Evolutionary conservation across 2,797 vertebrate genomes (phyloP).

Genomic region (Sebastes hubbsi): DNA sequence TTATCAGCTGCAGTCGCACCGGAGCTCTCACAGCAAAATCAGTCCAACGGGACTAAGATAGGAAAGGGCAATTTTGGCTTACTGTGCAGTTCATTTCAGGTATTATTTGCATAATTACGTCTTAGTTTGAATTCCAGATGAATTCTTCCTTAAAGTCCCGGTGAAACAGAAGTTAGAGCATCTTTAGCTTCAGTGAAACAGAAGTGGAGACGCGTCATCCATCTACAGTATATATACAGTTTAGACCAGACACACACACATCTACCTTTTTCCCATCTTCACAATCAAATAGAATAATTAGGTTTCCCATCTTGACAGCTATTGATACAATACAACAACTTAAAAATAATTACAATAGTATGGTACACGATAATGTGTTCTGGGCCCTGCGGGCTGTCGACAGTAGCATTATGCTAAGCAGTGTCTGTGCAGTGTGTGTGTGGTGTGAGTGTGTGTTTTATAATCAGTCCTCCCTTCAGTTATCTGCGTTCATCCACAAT

Average conservation of each 20-base stretch:
- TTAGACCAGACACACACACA: too few relatives aligned
- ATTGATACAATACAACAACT: neutral
- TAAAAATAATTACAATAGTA: neutral
- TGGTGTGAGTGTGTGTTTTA: neutral
- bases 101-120: neutral
- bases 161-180: too few relatives aligned
- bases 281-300: neutral
- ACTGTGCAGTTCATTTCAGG: neutral
- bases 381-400: neutral
- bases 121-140: neutral
- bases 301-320: neutral
- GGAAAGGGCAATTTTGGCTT: neutral
- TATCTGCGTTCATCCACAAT: slow-evolving; percentile 36
- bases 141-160: neutral
- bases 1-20: neutral
- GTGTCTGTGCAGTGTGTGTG: neutral
- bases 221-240: too few relatives aligned
- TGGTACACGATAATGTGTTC: neutral
- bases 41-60: neutral
- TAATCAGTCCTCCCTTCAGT: slow-evolving; percentile 14
- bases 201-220: too few relatives aligned
- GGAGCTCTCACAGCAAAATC: neutral
- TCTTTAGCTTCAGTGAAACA: too few relatives aligned
- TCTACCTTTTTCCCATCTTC: neutral
- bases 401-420: neutral